Conservation (phyloP, 1,140 invertebrate species). For the Drosophila bipectinata region DNA sequence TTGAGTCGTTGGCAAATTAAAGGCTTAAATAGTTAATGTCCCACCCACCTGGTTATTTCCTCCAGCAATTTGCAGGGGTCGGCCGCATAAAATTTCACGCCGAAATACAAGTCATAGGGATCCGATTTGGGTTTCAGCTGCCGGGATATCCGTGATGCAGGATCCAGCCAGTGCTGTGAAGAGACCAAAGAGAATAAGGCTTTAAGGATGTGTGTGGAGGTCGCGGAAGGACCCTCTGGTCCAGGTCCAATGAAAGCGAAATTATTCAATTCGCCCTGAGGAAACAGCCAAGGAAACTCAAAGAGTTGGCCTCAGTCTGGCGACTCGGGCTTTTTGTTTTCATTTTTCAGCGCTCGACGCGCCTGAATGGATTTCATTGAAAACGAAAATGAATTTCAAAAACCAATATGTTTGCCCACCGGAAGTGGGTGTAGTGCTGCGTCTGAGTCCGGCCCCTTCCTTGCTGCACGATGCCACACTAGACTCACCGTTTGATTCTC, state of each 20-base stretch:
- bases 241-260: conserved; percentile 63
- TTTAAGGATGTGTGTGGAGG: conserved; percentile 36
- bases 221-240: conserved; percentile 33
- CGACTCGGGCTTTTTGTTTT: conserved; percentile 45
- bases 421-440: conserved; percentile 10
- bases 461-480: not conserved
- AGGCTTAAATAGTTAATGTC: conserved; percentile 33
- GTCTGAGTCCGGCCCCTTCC: not conserved
- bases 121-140: conserved; percentile 91
- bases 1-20: conserved; percentile 28
- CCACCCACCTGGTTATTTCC: conserved; percentile 95
- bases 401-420: conserved; percentile 71
- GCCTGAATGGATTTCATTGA: conserved; percentile 79
- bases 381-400: conserved; percentile 83
- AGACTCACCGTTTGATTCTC: conserved; percentile 93
- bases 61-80: conserved; percentile 98
- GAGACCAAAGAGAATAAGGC: conserved; percentile 54
- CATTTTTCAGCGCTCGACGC: conserved; percentile 57
- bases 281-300: conserved; percentile 44
- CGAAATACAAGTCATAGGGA: conserved; percentile 96
- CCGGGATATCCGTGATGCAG: conserved; percentile 91
- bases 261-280: conserved; percentile 59
- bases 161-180: conserved; percentile 94
- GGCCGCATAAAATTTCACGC: conserved; percentile 99
- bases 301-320: conserved; percentile 47